Percentiles rank a stretch among this genome's conserved stretches.
Conservation (phyloP, 2,888 invertebrate genomes). For the Chloromyia formosa region DNA sequence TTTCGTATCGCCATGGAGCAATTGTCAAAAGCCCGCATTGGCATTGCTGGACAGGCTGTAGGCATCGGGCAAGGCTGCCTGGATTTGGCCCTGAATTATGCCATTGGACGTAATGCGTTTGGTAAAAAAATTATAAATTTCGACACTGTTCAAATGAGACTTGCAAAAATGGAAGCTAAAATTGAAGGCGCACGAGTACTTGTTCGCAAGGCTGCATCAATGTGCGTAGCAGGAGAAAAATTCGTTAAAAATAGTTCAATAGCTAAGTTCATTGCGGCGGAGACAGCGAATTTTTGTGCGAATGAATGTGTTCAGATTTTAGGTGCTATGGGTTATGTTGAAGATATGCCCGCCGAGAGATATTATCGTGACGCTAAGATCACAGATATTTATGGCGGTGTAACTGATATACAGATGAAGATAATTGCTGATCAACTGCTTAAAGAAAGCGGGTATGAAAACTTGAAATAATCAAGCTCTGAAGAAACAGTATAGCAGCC, state of each 20-base stretch:
- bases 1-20: conserved; percentile 74
- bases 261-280: conserved; percentile 79
- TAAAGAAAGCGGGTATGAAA: background rate
- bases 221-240: conserved; percentile 65
- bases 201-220: conserved; percentile 75
- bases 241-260: conserved; percentile 75
- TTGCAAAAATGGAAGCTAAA: conserved; percentile 76
- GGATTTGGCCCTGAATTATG: conserved; percentile 77
- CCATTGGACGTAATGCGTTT: conserved; percentile 73
- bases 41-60: conserved; percentile 78
- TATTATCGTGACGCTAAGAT: conserved; percentile 81
- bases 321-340: conserved; percentile 77
- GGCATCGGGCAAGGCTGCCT: conserved; percentile 78
- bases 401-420: conserved; percentile 78
- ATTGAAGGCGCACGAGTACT: conserved; percentile 75
- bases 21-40: conserved; percentile 76
- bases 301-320: conserved; percentile 79
- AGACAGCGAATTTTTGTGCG: conserved; percentile 73
- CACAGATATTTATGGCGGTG: conserved; percentile 83
- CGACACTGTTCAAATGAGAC: conserved; percentile 67
- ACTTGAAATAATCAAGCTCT: no score
- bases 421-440: conserved; percentile 72
- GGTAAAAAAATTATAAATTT: conserved; percentile 72
- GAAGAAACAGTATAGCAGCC: no score
- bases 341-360: conserved; percentile 76